Evolutionary conservation across 2,113 vertebrate genomes (phyloP), one percentile per base, ranked within the genome.

Genomic region (Eulacestoma nigropectus): DNA sequence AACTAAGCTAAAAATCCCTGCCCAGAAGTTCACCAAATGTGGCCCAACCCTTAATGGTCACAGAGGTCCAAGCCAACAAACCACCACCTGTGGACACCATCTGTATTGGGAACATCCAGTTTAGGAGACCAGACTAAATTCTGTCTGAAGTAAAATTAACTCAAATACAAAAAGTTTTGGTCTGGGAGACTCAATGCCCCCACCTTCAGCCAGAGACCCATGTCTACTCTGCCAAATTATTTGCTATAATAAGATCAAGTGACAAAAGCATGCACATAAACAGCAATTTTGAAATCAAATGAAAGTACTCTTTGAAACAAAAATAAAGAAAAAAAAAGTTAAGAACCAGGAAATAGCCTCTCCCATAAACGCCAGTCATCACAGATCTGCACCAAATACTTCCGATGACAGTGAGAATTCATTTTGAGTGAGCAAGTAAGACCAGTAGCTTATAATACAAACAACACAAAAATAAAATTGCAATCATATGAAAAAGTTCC

Each of bases 131-230:
- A 89, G 37, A 73, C 37, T 42, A 46, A 39, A 53, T 73, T 76
- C 37, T n/a, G 18, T 9, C 44, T 62, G 14, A 83, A 72, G 4
- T 10, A 78, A 63, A 74, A 55, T 16, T 49, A 67, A 67, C 5
- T n/a, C 39, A 64, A 50, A 55, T 26, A 42, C 30, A 39, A 57
- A 44, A 2, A 9, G 8, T 16, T 5, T 37, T 7, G 0, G 49
- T 22, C 16, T 69, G 41, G 50, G 11, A 76, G 21, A 59, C 16
- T 50, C 3, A 1, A n/a, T 2, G 1, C 2, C 15, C 42, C 5
- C 15, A 42, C 18, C 37, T 73, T 74, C 73, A 80, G 26, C 35
- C 41, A 92, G 16, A 90, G 26, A 63, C 13, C 7, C 8, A 39
- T 2, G 16, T 60, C 52, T 33, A 42, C 50, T 68, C n/a, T 37